phyloP scores from a whole-genome alignment of 2,888 invertebrate genomes.

The Petrolisthes cinctipes region DNA sequence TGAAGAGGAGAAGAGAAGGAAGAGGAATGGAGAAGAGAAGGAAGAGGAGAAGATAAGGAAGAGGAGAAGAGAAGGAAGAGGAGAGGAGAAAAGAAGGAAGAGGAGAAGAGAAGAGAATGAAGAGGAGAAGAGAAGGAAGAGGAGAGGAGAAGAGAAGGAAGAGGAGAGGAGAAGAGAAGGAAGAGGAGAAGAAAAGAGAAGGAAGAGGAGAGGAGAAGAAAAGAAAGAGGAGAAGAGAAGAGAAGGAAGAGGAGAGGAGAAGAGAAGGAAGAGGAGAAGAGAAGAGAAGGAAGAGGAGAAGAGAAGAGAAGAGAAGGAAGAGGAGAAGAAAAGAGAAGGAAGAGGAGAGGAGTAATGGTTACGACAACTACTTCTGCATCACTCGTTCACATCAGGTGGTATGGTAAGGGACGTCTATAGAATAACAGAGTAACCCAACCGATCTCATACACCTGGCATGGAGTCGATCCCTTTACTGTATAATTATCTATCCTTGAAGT shows the following conservation, averaged over 20 bases:
- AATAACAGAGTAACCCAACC: too few relatives aligned
- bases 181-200: neutral
- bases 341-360: too few relatives aligned
- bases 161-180: neutral
- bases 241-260: neutral
- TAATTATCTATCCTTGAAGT: too few relatives aligned
- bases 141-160: neutral
- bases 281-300: conserved; percentile 1
- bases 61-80: neutral
- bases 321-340: neutral
- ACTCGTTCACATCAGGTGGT: too few relatives aligned
- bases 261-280: conserved; percentile 5
- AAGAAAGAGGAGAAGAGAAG: neutral
- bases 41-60: neutral
- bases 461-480: too few relatives aligned
- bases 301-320: neutral
- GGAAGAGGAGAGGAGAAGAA: neutral
- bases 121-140: neutral
- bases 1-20: too few relatives aligned
- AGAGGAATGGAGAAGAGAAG: neutral
- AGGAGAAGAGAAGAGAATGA: neutral
- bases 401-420: too few relatives aligned
- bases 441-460: too few relatives aligned
- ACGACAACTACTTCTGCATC: too few relatives aligned
- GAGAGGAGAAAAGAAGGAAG: neutral